These are phyloP conservation scores for Sebastes trivittatus DNA, from an alignment of 2,797 vertebrate species.

Conservation along the genomic window DNA sequence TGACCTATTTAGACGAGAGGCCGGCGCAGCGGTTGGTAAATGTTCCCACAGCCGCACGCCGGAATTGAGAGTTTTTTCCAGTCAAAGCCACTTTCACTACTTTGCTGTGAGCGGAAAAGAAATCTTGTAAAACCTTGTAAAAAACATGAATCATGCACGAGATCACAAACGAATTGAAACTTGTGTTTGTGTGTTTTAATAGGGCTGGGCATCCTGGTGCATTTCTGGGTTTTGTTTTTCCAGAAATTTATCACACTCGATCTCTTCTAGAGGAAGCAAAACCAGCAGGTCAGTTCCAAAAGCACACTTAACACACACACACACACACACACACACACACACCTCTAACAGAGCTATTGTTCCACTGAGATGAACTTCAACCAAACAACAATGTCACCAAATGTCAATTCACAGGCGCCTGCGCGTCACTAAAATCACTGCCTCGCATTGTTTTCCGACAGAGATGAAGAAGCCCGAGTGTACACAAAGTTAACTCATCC, in stretches of 20 bases:
- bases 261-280: slow-evolving; percentile 53
- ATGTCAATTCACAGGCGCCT: slow-evolving; percentile 48
- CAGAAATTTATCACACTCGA: slow-evolving; percentile 41
- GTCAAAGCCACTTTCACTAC: slow-evolving; percentile 26
- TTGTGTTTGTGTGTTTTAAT: slow-evolving; percentile 18
- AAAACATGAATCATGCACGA: slow-evolving; percentile 10
- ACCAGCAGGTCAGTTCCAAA: slow-evolving; percentile 40
- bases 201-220: slow-evolving; percentile 22
- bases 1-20: slow-evolving; percentile 62
- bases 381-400: slow-evolving; percentile 39
- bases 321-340: neutral
- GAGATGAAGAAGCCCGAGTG: slow-evolving; percentile 46
- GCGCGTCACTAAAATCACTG: slow-evolving; percentile 63
- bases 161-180: slow-evolving; percentile 20
- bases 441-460: slow-evolving; percentile 58
- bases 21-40: slow-evolving; percentile 49
- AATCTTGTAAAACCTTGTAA: neutral
- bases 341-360: slow-evolving; percentile 52
- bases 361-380: slow-evolving; percentile 50
- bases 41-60: slow-evolving; percentile 43
- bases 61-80: slow-evolving; percentile 26
- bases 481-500: slow-evolving; percentile 50
- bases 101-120: neutral
- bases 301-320: neutral
- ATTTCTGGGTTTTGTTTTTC: slow-evolving; percentile 51